These are phyloP conservation scores for Catalaphyllia jardinei DNA, from an alignment of 64 coral and sea anemone species.

Conservation along the genomic window DNA sequence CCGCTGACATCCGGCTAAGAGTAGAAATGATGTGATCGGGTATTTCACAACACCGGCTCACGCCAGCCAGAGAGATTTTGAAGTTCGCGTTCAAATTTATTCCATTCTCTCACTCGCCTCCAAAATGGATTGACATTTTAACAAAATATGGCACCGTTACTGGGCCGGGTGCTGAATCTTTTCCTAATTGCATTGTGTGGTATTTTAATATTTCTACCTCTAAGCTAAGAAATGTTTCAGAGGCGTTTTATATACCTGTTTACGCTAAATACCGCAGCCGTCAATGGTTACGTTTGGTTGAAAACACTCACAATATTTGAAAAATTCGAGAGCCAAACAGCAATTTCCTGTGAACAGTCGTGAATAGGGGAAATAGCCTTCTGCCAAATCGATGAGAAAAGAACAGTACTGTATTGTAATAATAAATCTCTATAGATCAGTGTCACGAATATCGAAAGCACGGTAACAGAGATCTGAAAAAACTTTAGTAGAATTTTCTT, in stretches of 20 bases:
- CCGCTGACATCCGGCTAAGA: constrained; percentile 9
- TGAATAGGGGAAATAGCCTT: background rate
- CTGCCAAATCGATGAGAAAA: background rate
- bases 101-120: background rate
- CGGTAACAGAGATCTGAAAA: background rate
- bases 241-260: constrained; percentile 36
- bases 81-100: background rate
- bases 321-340: background rate
- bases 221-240: background rate
- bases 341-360: background rate
- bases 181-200: background rate
- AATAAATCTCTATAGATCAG: background rate
- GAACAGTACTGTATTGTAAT: background rate
- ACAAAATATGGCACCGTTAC: background rate
- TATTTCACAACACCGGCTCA: constrained; percentile 7
- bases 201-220: background rate
- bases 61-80: background rate
- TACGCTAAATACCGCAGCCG: background rate
- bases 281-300: background rate
- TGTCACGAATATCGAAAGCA: background rate
- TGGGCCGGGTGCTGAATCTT: background rate
- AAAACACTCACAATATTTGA: background rate
- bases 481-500: background rate
- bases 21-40: background rate
- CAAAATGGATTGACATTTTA: background rate